phyloP scores from a whole-genome alignment of 2,888 invertebrate species.

The Leptarthrus brevirostris region DNA sequence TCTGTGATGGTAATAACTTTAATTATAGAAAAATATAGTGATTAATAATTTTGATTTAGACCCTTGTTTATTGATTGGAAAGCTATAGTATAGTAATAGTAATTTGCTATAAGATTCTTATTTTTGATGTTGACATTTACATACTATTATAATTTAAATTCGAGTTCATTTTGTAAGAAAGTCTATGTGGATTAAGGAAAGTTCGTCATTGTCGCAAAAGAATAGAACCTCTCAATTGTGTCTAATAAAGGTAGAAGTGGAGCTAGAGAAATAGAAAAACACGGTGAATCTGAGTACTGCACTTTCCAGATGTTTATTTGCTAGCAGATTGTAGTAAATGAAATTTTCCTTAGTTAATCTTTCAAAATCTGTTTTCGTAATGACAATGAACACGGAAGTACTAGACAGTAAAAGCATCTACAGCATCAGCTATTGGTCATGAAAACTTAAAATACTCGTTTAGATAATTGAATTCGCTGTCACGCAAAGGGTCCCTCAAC shows the following conservation, averaged over 20 bases:
- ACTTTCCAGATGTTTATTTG: background rate
- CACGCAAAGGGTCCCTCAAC: background rate
- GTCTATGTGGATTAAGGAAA: background rate
- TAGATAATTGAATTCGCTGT: background rate
- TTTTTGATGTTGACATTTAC: background rate
- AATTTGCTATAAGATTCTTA: too few species aligned
- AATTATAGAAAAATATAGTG: too few species aligned
- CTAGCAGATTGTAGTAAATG: background rate
- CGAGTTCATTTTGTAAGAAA: background rate
- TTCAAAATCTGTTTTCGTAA: background rate
- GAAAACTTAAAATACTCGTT: background rate
- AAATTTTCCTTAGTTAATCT: background rate
- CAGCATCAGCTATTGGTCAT: background rate
- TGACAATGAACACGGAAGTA: background rate
- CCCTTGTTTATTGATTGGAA: too few species aligned
- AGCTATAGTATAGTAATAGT: too few species aligned
- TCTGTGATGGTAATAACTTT: too few species aligned
- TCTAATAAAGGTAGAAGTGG: too few species aligned
- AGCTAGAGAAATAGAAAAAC: background rate
- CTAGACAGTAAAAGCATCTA: background rate
- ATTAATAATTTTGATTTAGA: too few species aligned
- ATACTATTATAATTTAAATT: background rate
- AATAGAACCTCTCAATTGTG: too few species aligned
- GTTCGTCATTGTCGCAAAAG: slow-evolving; percentile 9
- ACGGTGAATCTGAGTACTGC: background rate